Percentiles rank a stretch among this genome's conserved stretches.
Evolutionary conservation across 2,888 invertebrate species (phyloP).

Genomic region (Piscicola geometra): DNA sequence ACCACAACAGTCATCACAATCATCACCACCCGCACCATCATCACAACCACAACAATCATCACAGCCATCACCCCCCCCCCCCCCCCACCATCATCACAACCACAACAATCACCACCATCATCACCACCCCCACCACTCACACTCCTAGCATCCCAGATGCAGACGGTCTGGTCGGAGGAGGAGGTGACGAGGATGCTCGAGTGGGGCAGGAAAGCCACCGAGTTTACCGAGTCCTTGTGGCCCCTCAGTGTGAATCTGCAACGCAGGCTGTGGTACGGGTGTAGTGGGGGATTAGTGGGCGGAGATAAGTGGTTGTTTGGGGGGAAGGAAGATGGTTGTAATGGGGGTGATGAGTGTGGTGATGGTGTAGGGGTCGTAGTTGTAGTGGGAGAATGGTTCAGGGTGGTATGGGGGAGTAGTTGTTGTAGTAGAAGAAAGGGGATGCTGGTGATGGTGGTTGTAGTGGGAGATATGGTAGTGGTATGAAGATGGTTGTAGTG

Average conservation of each 20-base stretch:
- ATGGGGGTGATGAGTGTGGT: not conserved
- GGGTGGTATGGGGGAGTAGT: too few relatives aligned
- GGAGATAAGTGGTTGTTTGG: too few relatives aligned
- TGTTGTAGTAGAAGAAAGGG: too few relatives aligned
- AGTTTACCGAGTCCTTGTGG: conserved; percentile 56
- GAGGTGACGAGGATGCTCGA: conserved; percentile 55
- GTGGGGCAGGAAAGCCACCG: conserved; percentile 54
- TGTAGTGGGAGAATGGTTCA: too few relatives aligned
- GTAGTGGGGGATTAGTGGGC: not conserved
- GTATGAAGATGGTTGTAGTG: too few relatives aligned
- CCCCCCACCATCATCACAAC: not conserved
- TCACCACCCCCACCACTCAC: conserved; percentile 44
- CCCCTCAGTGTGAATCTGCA: conserved; percentile 55
- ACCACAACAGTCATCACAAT: not conserved
- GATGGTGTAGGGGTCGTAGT: too few relatives aligned
- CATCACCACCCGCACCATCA: not conserved
- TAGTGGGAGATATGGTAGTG: too few relatives aligned
- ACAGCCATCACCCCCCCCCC: too few relatives aligned
- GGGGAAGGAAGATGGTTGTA: not conserved
- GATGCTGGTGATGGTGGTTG: too few relatives aligned
- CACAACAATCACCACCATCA: not conserved
- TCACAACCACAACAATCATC: not conserved
- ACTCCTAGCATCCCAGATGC: conserved; percentile 56
- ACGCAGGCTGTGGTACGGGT: conserved; percentile 46
- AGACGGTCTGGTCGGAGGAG: conserved; percentile 56